phyloP scores from a whole-genome alignment of 2,888 invertebrate genomes.

The Hecatera dysodea region DNA sequence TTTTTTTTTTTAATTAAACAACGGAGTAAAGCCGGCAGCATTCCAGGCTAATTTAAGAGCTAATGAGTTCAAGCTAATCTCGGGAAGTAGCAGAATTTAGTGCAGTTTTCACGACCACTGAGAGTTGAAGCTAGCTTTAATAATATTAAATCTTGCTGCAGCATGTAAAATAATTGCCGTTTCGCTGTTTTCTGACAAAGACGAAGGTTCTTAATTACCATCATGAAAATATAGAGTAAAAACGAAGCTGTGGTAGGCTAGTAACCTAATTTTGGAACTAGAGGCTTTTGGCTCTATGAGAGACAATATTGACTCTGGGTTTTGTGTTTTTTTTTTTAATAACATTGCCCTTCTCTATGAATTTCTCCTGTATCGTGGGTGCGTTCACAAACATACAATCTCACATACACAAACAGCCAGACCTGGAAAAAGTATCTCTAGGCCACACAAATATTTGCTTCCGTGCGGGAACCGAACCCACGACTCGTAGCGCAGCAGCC shows the following conservation, averaged over 20 bases:
- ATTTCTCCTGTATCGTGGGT: too few species aligned
- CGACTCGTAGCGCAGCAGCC: too few species aligned
- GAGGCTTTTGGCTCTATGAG: too few species aligned
- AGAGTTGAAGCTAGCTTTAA: slow-evolving; percentile 59
- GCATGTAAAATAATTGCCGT: slow-evolving; percentile 36
- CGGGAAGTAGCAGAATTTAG: slow-evolving; percentile 41
- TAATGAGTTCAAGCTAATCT: slow-evolving; percentile 58
- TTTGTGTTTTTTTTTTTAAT: too few species aligned
- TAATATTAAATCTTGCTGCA: slow-evolving; percentile 54
- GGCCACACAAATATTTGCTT: too few species aligned
- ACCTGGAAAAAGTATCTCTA: too few species aligned
- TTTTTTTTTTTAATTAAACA: slow-evolving; percentile 49
- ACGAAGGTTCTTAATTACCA: neutral
- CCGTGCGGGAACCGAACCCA: too few species aligned
- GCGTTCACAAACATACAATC: too few species aligned
- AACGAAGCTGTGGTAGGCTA: neutral
- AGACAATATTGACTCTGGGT: too few species aligned
- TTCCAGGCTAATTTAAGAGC: slow-evolving; percentile 46
- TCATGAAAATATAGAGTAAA: neutral
- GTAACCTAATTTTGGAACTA: neutral
- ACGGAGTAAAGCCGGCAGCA: slow-evolving; percentile 4
- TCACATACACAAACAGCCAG: too few species aligned
- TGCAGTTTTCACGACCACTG: slow-evolving; percentile 63
- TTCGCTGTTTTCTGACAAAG: slow-evolving; percentile 12
- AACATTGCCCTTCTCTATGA: too few species aligned